These are phyloP conservation scores for Terebella lapidaria DNA, from an alignment of 2,888 invertebrate species.

Conservation along the genomic window DNA sequence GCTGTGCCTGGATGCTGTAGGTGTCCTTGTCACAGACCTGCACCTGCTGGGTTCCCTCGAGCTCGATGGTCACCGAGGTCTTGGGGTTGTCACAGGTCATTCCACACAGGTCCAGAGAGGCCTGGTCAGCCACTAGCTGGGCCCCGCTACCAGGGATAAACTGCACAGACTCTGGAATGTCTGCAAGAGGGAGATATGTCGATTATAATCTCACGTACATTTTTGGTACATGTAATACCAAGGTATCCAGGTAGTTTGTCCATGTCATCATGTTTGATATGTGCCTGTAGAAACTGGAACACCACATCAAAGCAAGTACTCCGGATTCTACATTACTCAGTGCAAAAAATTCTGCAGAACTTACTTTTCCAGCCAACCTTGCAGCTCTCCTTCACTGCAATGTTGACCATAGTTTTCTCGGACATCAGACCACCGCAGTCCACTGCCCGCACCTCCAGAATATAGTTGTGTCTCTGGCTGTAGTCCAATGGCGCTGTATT, in stretches of 20 bases:
- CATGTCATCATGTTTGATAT: background rate
- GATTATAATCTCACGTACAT: too few relatives aligned
- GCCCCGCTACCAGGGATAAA: slow-evolving; percentile 35
- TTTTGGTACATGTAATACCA: too few relatives aligned
- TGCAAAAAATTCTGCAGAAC: too few relatives aligned
- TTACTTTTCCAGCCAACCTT: background rate
- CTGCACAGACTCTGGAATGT: too few relatives aligned
- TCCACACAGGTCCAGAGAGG: slow-evolving; percentile 56
- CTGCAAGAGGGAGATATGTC: too few relatives aligned
- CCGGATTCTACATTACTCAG: too few relatives aligned
- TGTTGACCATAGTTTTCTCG: slow-evolving; percentile 75
- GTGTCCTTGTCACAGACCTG: slow-evolving; percentile 95
- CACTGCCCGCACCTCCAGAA: slow-evolving; percentile 91
- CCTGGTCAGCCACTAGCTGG: slow-evolving; percentile 75
- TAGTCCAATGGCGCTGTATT: slow-evolving; percentile 92
- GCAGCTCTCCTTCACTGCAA: slow-evolving; percentile 74
- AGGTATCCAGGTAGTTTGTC: background rate
- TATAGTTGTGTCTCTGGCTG: slow-evolving; percentile 89
- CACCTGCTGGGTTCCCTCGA: slow-evolving; percentile 81
- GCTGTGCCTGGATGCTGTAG: slow-evolving; percentile 77
- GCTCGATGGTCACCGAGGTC: slow-evolving; percentile 59
- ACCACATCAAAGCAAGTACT: too few relatives aligned
- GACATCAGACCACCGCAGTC: slow-evolving; percentile 96
- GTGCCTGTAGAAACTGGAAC: too few relatives aligned
- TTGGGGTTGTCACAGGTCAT: slow-evolving; percentile 54